Conservation (phyloP, 92 coral and sea anemone genomes). For the Epizoanthus ramosus region DNA sequence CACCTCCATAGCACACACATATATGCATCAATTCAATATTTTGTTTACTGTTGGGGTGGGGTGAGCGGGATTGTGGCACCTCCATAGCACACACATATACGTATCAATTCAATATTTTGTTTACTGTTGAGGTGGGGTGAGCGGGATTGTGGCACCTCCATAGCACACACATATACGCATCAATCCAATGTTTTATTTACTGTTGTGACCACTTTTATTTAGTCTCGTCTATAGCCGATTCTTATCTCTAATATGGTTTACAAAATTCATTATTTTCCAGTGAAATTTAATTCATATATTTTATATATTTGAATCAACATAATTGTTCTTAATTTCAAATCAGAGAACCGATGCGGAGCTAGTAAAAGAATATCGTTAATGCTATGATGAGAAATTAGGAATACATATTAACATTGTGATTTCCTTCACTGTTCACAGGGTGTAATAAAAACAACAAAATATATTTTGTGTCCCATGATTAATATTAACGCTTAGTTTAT, state of each 20-base stretch:
- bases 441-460: constrained; percentile 32
- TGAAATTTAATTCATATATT: neutral
- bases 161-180: neutral
- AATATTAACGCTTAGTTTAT: constrained; percentile 1
- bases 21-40: too few species aligned
- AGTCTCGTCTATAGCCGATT: neutral
- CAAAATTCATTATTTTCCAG: constrained; percentile 1
- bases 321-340: neutral
- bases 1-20: too few species aligned
- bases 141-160: too few species aligned
- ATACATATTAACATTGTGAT: neutral
- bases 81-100: too few species aligned
- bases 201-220: constrained; percentile 31
- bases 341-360: neutral
- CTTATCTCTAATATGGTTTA: neutral
- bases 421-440: neutral
- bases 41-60: too few species aligned
- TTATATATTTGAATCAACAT: constrained; percentile 1
- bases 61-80: too few species aligned
- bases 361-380: neutral
- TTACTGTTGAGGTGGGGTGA: too few species aligned
- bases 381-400: neutral
- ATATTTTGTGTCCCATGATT: constrained; percentile 33
- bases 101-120: too few species aligned
- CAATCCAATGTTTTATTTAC: neutral